Conservation (phyloP, 2,888 invertebrate genomes). For the Drosophila meridionalis region DNA sequence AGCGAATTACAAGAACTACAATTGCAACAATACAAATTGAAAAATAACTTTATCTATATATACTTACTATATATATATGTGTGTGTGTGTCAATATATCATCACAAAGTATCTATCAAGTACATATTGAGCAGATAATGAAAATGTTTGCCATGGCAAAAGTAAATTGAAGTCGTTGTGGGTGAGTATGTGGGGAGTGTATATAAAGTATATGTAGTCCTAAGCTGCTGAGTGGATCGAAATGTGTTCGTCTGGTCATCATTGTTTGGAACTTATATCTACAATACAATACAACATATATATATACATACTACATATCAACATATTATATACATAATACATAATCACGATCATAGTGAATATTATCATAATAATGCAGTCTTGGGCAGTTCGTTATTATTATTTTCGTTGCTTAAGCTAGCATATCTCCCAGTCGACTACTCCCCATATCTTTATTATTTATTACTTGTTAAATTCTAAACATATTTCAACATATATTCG, state of each 20-base stretch:
- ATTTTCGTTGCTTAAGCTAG: too few species aligned
- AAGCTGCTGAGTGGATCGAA: too few species aligned
- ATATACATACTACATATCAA: too few species aligned
- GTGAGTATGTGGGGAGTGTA: too few species aligned
- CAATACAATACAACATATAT: too few species aligned
- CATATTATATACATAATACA: too few species aligned
- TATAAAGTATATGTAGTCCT: neutral
- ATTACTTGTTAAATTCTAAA: neutral
- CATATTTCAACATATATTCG: neutral
- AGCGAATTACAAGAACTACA: slow-evolving; percentile 14
- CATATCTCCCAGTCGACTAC: neutral
- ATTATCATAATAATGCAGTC: too few species aligned
- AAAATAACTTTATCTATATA: neutral
- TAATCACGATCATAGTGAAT: too few species aligned
- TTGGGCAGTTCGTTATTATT: too few species aligned
- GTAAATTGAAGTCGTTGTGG: neutral
- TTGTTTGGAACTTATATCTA: too few species aligned
- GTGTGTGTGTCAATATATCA: neutral
- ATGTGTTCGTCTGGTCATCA: too few species aligned
- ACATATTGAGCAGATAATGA: neutral
- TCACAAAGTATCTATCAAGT: neutral
- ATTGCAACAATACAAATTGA: slow-evolving; percentile 14
- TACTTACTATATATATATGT: neutral
- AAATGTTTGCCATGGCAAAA: neutral
- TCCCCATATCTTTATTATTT: neutral